Evolutionary conservation across 2,888 invertebrate species (phyloP).

Genomic region (Cloeon dipterum): DNA sequence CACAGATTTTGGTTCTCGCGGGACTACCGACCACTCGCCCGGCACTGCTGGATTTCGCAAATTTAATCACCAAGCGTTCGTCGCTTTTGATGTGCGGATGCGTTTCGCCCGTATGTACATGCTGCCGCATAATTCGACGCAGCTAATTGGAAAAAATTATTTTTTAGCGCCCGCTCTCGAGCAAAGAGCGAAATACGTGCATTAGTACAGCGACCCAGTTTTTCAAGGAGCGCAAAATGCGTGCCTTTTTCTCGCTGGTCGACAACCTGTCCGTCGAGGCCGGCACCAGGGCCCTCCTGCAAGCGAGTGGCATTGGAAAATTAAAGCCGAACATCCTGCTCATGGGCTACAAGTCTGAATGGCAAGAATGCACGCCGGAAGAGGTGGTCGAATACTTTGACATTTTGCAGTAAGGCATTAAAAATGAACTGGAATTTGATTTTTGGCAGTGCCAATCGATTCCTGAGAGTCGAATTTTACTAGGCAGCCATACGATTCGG

Average conservation of each 20-base stretch:
- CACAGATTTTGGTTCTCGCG: slow-evolving; percentile 69
- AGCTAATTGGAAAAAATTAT: slow-evolving; percentile 1
- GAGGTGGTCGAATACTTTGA: slow-evolving; percentile 27
- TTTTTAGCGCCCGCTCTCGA: slow-evolving; percentile 32
- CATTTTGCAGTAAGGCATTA: slow-evolving; percentile 28
- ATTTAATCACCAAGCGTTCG: slow-evolving; percentile 75
- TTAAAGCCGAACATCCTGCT: slow-evolving; percentile 29
- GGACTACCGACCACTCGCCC: slow-evolving; percentile 70
- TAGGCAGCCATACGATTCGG: too few species aligned
- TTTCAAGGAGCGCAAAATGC: slow-evolving; percentile 38
- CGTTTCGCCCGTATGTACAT: slow-evolving; percentile 39
- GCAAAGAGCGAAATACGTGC: slow-evolving; percentile 33
- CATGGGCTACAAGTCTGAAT: slow-evolving; percentile 29
- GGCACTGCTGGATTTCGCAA: slow-evolving; percentile 73
- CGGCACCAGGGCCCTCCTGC: slow-evolving; percentile 21
- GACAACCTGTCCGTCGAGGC: slow-evolving; percentile 33
- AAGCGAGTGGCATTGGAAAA: slow-evolving; percentile 28
- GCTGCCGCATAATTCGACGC: not conserved
- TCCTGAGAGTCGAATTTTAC: too few species aligned
- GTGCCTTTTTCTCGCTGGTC: slow-evolving; percentile 73
- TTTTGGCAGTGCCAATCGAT: too few species aligned
- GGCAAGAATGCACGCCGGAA: slow-evolving; percentile 20
- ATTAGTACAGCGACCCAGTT: slow-evolving; percentile 42
- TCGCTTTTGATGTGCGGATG: slow-evolving; percentile 81
- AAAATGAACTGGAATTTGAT: not conserved